Conservation (phyloP, 2,888 invertebrate species). For the Drosophila hamatofila region DNA sequence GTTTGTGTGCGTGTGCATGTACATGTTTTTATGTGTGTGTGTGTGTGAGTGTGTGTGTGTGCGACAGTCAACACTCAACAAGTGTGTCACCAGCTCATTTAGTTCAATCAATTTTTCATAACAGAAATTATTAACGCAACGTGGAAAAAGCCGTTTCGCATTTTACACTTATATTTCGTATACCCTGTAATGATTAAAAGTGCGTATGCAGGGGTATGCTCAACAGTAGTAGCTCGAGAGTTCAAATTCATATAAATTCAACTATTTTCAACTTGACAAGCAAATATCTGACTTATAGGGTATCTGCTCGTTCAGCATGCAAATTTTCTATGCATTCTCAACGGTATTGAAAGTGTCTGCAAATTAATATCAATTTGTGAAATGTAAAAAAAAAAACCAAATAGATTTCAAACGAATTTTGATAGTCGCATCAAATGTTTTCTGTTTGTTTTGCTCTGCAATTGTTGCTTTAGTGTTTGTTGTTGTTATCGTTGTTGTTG, state of each 20-base stretch:
- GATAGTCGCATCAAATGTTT: conserved; percentile 57
- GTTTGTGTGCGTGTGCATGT: neutral
- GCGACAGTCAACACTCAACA: conserved; percentile 63
- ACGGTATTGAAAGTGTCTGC: conserved; percentile 78
- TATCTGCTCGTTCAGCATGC: neutral
- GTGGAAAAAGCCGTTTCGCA: conserved; percentile 51
- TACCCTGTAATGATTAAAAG: conserved; percentile 23
- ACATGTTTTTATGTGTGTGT: conserved; percentile 1
- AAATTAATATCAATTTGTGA: conserved; percentile 80
- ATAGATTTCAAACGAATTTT: conserved; percentile 45
- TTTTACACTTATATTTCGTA: conserved; percentile 56
- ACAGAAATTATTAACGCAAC: conserved; percentile 79
- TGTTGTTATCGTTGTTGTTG: conserved; percentile 19
- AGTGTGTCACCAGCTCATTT: conserved; percentile 82
- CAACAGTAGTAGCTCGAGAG: too few relatives aligned
- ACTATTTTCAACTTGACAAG: neutral
- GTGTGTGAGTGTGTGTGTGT: conserved; percentile 20
- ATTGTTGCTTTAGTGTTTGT: conserved; percentile 34
- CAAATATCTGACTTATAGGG: neutral
- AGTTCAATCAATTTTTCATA: conserved; percentile 82
- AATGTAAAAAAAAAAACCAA: conserved; percentile 15
- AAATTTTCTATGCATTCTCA: neutral
- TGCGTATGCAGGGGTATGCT: neutral
- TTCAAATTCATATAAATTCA: neutral
- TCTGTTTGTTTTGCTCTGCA: conserved; percentile 46